Base-by-base conservation (phyloP, 1,140 invertebrate genomes). In the Aphaenogaster rudis region DNA sequence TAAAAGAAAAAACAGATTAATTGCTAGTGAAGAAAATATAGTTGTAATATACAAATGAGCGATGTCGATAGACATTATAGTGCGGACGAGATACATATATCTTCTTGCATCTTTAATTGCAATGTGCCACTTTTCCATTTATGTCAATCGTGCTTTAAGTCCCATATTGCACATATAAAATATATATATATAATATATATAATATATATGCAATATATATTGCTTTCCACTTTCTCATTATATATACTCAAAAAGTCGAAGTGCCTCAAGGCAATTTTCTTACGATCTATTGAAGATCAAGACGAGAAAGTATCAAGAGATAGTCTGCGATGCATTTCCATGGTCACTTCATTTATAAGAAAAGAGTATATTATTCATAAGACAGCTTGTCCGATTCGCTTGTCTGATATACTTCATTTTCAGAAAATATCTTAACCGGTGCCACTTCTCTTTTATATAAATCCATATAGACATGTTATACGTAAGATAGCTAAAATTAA, bases 231-330 rank as follows among this genome's bases (percentile, higher is more conserved):
- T 11, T 17, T 54, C 6, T 48, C 48, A 39, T 54, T 21, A 36
- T 77, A 28, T 61, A 63, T 78, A 63, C 21, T 78, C 42, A 39
- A 48, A 78, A 78, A 78, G 15, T 42, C 7, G 3, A 77, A 77
- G n/a, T 59, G 1, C 36, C 28, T 11, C 21, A 63, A 77, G 28
- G 9, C 5, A 45, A 3, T 63, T 42, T 78, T 17, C 8, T 78
- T 63, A 78, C 28, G 11, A 48, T 50, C 42, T 39, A 66, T 79
- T 36, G 6, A 67, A 39, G 63, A 80, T 67, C 33, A 67, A 72
- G 9, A 28, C n/a, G 33, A 54, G 7, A 15, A 80, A 13, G 42
- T 28, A 28, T 8, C 39, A 17, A 77, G 21, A 77, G n/a, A 28
- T 50, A 52, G 21, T 33, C 13, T n/a, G 17, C 6, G 33, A 81